Percentiles rank a stretch among this genome's conserved stretches.
Evolutionary conservation across 2,113 vertebrate species (phyloP).

Genomic region (Smithornis capensis): DNA sequence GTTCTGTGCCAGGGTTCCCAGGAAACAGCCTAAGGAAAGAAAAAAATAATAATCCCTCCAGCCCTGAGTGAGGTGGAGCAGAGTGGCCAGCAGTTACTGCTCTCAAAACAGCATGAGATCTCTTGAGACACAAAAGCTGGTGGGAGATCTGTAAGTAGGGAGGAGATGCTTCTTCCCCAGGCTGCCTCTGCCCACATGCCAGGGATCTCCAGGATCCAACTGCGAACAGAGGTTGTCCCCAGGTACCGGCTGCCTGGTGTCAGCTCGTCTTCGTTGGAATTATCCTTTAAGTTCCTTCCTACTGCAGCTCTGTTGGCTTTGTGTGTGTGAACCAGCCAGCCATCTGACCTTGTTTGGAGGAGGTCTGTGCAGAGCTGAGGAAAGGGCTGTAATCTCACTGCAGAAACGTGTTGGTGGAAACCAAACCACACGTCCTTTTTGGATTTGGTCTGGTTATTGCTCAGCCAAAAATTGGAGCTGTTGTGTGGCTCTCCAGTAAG

Average conservation of each 20-base stretch:
- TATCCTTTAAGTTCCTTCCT: neutral
- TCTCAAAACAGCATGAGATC: neutral
- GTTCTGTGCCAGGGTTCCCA: neutral
- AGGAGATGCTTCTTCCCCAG: neutral
- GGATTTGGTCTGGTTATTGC: neutral
- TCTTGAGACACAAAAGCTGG: neutral
- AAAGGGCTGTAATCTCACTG: neutral
- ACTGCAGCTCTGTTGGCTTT: neutral
- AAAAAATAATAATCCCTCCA: neutral
- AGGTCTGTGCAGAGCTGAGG: neutral
- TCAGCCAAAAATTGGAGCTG: neutral
- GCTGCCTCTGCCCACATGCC: neutral
- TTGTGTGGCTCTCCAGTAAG: neutral
- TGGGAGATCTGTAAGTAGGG: neutral
- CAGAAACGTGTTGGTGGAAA: neutral
- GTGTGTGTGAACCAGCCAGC: neutral
- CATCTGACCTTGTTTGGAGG: neutral
- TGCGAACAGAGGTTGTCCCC: neutral
- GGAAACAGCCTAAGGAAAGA: neutral
- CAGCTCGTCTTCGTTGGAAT: neutral
- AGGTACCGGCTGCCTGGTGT: neutral
- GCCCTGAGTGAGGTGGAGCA: neutral
- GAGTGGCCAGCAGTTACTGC: neutral
- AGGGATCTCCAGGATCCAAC: neutral
- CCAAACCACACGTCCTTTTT: accelerated